A percentile compares a stretch with the other conserved stretches of the same genome.
Evolutionary conservation across 1,140 invertebrate species (phyloP).

Genomic region (Diorhabda carinulata): DNA sequence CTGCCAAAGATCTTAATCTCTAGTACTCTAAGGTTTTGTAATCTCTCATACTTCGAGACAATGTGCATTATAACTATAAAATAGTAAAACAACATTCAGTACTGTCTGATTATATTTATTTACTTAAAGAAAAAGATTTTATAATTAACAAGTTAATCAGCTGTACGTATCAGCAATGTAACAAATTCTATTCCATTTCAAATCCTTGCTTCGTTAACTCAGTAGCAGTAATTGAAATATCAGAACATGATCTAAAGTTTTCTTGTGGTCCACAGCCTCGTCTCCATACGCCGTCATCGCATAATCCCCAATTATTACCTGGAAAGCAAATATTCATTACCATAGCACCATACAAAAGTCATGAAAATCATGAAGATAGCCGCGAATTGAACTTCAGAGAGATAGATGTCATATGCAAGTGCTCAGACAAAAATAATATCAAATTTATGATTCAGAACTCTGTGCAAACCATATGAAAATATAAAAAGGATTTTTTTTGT

Average conservation of each 20-base stretch:
- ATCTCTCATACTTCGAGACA: not conserved
- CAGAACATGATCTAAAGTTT: conserved; percentile 78
- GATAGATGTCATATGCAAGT: not conserved
- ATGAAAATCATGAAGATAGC: not conserved
- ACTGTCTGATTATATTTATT: not conserved
- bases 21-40: not conserved
- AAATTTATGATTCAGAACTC: not conserved
- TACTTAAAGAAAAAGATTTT: not conserved
- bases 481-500: not conserved
- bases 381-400: no score
- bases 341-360: not conserved
- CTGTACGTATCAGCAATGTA: not conserved
- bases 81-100: not conserved
- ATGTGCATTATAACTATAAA: not conserved
- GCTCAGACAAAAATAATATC: not conserved
- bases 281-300: conserved; percentile 61
- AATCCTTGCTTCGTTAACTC: not conserved
- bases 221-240: conserved; percentile 58
- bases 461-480: not conserved
- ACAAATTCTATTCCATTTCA: not conserved
- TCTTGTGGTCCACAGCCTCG: conserved; percentile 79
- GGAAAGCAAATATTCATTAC: not conserved
- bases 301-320: conserved; percentile 72
- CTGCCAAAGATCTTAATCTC: no score
- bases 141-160: not conserved